Base-by-base conservation (phyloP, 2,113 vertebrate genomes). In the Solenodon paradoxus region DNA sequence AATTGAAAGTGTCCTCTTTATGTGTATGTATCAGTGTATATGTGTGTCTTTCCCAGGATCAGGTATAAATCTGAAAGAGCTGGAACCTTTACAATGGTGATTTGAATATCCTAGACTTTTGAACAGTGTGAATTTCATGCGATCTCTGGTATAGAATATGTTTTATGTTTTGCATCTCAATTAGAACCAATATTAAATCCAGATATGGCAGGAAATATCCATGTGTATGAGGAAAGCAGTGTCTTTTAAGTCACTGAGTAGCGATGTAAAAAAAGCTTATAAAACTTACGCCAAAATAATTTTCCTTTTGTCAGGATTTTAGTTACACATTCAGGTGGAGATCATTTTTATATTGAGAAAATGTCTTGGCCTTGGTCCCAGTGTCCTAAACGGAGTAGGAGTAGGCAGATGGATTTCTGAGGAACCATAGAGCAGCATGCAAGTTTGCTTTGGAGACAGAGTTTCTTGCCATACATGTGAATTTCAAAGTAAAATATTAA, bases 401-500 rank as follows among this genome's bases (percentile, higher is more conserved):
- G 75, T 57, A 75, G 32, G 47, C 59, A 93, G 38, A 63, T 13
- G 30, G 28, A 66, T 79, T 92, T 92, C 66, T 92, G 69, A 59
- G 79, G 88, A 88, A 84, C 69, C 91, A 57, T 88, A 91, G 69
- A 92, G 45, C 51, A 80, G 69, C 81, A 51, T 55, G 63, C 9
- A n/a, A 83, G 42, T 96, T 96, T 91, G 61, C 82, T 96, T 94
- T 96, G 92, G 94, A 90, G 66, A 74, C 42, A 74, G 53, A 35
- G 12, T 74, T 85, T 83, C 87, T 88, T 51, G n/a, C 92, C 45
- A 42, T 94, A 68, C 35, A 12, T 84, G 81, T 78, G 51, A 55
- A 97, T 96, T 97, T 95, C 92, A 96, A 97, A 97, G 92, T 84
- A 61, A 90, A 96, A 95, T 35, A n/a, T 92, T 94, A 93, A 74